These are phyloP conservation scores for Squalus acanthias DNA, from an alignment of 2,797 vertebrate genomes.

Conservation along the genomic window DNA sequence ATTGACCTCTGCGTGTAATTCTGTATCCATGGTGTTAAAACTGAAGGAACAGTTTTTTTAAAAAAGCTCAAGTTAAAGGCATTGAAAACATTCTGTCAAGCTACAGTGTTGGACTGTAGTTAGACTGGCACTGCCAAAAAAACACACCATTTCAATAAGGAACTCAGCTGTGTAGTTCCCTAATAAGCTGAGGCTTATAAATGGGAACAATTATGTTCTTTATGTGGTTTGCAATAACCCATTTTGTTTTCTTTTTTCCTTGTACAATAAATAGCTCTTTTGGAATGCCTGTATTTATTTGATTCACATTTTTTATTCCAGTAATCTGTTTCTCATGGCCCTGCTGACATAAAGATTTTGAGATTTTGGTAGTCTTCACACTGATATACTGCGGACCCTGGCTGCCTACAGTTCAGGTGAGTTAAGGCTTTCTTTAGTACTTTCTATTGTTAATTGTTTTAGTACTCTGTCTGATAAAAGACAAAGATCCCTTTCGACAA, in stretches of 20 bases:
- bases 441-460: not conserved
- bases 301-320: not conserved
- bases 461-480: not conserved
- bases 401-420: not conserved
- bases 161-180: not conserved
- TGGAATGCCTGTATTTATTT: slow-evolving; percentile 13
- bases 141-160: not conserved
- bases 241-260: not conserved
- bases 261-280: not conserved
- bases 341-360: not conserved
- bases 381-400: not conserved
- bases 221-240: not conserved
- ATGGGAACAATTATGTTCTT: not conserved
- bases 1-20: not conserved
- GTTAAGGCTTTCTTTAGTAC: not conserved
- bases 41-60: not conserved
- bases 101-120: not conserved
- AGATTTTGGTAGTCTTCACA: not conserved
- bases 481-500: not conserved
- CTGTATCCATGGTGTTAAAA: not conserved
- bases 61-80: not conserved
- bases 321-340: not conserved
- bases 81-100: not conserved
- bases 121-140: not conserved
- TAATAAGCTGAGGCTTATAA: not conserved